Base-by-base conservation (phyloP, 2,888 invertebrate genomes). In the Smittia aterrima region DNA sequence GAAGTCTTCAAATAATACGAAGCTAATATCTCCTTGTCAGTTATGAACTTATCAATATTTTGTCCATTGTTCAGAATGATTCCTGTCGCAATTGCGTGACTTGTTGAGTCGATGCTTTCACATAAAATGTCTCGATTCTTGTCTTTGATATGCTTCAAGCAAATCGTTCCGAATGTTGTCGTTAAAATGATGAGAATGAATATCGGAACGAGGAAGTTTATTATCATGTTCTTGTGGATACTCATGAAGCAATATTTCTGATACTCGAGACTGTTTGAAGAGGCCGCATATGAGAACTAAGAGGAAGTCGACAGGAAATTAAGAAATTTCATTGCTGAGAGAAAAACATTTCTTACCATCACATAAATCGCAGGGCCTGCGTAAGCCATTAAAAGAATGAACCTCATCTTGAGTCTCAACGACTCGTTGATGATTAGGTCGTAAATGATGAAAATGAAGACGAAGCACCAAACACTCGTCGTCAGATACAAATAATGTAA, bases 221-320 rank as follows among this genome's bases (percentile, higher is more conserved):
- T 84, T 13, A 91, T 86, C 90, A 91, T 91, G 3, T 91, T 91
- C 78, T 89, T 87, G 80, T 90, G 89, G 62, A 91, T 88, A 0
- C 90, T 90, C 86, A 91, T 88, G 88, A 91, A 92, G 79, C 91
- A 92, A 79, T 90, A 91, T 78, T 87, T 86, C 77, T 87, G 87
- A 38, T 87, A 88, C 83, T 92, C 91, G 79, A 90, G 91, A 76
- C 90, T 90, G 77, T 87, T 86, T 78, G 89, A 88, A 32, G 89
- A 87, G n/a, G 88, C 83, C 6, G 87, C 85, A 79, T 88, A 90
- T 76, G 89, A 89, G 76, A 88, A 85, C 87, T 88, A 80, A 76
- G 84, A 83, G 75, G 22, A 75, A 75, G 70, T 7, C 53, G 73
- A n/a, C 13, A 7, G n/a, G 1, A 41, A 67, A 68, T 70, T 58